Conservation (phyloP, 1,140 invertebrate species). For the Anastrepha ludens region DNA sequence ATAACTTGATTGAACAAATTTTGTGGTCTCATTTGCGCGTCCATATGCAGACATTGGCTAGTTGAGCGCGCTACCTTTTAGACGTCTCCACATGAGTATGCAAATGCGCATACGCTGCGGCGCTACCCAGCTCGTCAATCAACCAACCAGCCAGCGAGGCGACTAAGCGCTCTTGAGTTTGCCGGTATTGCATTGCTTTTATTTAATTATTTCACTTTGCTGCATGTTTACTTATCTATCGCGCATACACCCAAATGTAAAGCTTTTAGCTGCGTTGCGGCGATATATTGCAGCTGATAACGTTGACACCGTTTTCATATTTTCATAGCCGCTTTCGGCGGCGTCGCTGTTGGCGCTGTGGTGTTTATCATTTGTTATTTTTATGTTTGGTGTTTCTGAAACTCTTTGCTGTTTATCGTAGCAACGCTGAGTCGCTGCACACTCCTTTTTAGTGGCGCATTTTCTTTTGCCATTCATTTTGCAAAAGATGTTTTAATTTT, state of each 20-base stretch:
- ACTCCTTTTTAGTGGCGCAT: not conserved
- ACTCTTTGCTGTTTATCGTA: too few relatives aligned
- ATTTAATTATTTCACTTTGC: not conserved
- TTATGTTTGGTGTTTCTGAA: too few relatives aligned
- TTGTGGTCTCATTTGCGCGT: not conserved
- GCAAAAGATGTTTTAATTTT: not conserved
- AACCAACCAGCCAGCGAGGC: conserved; percentile 3
- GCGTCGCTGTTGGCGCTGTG: not conserved
- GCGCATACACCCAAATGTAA: not conserved
- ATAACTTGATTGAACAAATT: not conserved
- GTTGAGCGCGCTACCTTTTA: too few relatives aligned
- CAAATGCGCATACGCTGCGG: not conserved
- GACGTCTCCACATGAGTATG: not conserved
- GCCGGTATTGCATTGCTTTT: conserved; percentile 12
- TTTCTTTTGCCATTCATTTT: not conserved
- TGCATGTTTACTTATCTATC: not conserved
- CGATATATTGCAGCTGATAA: not conserved
- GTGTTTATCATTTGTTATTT: not conserved
- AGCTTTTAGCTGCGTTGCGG: not conserved
- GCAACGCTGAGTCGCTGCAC: too few relatives aligned
- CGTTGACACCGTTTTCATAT: conserved; percentile 24
- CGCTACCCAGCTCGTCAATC: not conserved
- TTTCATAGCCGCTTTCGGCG: conserved; percentile 3
- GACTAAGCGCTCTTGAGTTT: not conserved
- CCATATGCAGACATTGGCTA: too few relatives aligned